Evolutionary conservation across 2,113 vertebrate species (phyloP), one percentile per base, ranked within the genome.

Genomic region (Pagrus major): DNA sequence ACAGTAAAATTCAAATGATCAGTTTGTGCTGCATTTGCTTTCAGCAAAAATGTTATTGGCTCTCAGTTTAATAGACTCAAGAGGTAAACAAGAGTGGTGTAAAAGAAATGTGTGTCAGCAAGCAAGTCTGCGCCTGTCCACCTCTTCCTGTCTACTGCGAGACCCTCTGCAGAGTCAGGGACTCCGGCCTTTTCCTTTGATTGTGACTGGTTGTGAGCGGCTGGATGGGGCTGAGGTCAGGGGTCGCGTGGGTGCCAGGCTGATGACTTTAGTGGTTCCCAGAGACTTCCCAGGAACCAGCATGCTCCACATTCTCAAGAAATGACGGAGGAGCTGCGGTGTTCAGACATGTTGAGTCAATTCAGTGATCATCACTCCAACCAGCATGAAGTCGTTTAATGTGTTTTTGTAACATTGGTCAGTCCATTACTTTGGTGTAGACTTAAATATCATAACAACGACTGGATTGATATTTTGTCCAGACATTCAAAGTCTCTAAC

Each of bases 231-330:
- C 51, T 52, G 10, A 63, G 81, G 88, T 90, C 89, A 84, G 71
- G 35, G 87, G 88, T 84, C 54, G 0, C 35, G 58, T 29, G 18
- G 60, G 71, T 76, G 74, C 42, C 69, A 74, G 70, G 68, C 37
- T 44, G 76, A 83, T 72, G 73, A 84, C 82, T 83, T n/a, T 33
- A 29, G 66, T 23, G 41, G 68, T 66, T n/a, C n/a, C n/a, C n/a
- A n/a, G 74, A 88, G 80, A 75, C n/a, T 20, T 63, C 46, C 47
- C 58, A 68, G 59, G 52, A 68, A 76, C 42, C 61, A 51, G 58
- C 86, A 88, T 91, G 82, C 83, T 70, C 84, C 58, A 46, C 83
- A 92, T 93, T 90, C 87, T 85, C 63, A 63, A 81, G 72, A 31
- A 60, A 65, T 72, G 9, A 84, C 33, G 2, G 29, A 86, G 64